Evolutionary conservation across 2,888 invertebrate species (phyloP).

Genomic region (Boloria euphrosyne): DNA sequence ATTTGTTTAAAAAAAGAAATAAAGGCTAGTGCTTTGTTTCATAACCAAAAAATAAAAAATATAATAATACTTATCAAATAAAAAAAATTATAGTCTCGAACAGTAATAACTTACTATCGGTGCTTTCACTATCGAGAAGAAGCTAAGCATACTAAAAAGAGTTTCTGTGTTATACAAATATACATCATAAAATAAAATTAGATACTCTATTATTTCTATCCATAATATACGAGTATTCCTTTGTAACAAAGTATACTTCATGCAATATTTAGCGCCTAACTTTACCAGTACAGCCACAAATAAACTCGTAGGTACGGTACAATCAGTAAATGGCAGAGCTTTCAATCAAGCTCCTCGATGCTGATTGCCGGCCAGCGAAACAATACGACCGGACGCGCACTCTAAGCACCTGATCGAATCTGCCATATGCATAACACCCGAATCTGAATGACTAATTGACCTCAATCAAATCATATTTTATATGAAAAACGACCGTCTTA

Average conservation of each 20-base stretch:
- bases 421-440: conserved; percentile 34
- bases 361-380: conserved; percentile 27
- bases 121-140: too few species aligned
- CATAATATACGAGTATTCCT: neutral
- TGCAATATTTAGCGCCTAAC: neutral
- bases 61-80: too few species aligned
- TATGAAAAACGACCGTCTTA: neutral
- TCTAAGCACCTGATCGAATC: conserved; percentile 40
- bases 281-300: conserved; percentile 1
- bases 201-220: neutral
- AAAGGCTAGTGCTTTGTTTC: too few species aligned
- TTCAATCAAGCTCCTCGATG: conserved; percentile 26
- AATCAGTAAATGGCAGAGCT: conserved; percentile 24
- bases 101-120: too few species aligned
- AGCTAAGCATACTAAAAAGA: too few species aligned
- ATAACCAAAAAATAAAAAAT: too few species aligned
- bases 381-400: conserved; percentile 34
- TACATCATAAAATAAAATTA: too few species aligned
- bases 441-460: conserved; percentile 37
- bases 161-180: too few species aligned
- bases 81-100: too few species aligned
- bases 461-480: conserved; percentile 5
- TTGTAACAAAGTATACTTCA: neutral
- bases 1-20: too few species aligned
- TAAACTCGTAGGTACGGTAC: neutral